Base-by-base conservation (phyloP, 1,140 invertebrate genomes). In the Nixonia krombeini region DNA sequence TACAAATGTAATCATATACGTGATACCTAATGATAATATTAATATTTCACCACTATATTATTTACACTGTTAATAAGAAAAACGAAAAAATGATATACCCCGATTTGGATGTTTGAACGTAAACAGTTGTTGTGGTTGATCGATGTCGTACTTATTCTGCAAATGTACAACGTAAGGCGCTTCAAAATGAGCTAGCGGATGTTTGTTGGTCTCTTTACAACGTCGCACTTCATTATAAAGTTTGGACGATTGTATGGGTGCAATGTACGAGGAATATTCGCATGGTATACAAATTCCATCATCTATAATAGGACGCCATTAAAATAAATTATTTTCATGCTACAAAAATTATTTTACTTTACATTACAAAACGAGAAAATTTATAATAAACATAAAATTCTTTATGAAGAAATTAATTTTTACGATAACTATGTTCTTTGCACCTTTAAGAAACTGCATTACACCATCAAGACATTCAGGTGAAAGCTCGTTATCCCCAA, bases 381-480 rank as follows among this genome's bases (percentile, higher is more conserved):
- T n/a, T n/a, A n/a, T n/a, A n/a, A n/a, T n/a, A n/a, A n/a, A n/a
- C n/a, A n/a, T n/a, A 42, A 25, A 8, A n/a, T 31, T 31, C 9
- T 9, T 31, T 31, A 10, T 9, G 29, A 31, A 8, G 4, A n/a
- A 42, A n/a, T 12, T 25, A 12, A 28, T 9, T 23, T 42, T 23
- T 15, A 45, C 3, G 29, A 45, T 3, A 15, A 38, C 28, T 57
- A 35, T 61, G 28, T 25, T 45, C 33, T 23, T n/a, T n/a, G n/a
- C 21, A 91, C 91, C 89, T 87, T 95, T 96, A 0, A 99, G 83
- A 66, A 96, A 93, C 31, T 91, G 89, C 72, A 96, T 91, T 8
- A 96, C 96, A 4, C 97, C 96, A 87, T 99, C 96, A 8, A 99
- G 87, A 86, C 98, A 99, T 85, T 99, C 98, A 0, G 98, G 98